Evolutionary conservation across 1,140 invertebrate genomes (phyloP).

Genomic region (Aphelenchoides fujianensis): DNA sequence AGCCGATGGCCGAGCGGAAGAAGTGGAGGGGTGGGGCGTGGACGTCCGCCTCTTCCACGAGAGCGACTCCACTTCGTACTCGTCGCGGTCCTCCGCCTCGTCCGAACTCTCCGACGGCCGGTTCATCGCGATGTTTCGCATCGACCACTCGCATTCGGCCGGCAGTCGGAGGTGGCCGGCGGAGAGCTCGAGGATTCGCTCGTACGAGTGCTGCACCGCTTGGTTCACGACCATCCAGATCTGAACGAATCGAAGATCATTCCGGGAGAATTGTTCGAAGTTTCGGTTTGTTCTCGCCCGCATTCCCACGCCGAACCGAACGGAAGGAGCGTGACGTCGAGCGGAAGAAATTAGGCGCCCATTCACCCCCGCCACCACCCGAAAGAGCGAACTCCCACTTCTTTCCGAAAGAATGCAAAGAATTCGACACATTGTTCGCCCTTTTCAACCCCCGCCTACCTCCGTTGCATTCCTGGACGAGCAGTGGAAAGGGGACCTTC

Average conservation of each 20-base stretch:
- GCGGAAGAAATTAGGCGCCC: neutral
- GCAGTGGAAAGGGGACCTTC: conserved; percentile 2
- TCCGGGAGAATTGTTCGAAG: neutral
- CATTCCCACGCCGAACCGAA: too few species aligned
- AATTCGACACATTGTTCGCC: too few species aligned
- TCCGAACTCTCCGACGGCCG: neutral
- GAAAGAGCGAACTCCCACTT: neutral
- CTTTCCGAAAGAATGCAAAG: too few species aligned
- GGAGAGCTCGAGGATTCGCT: neutral
- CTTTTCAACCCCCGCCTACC: neutral
- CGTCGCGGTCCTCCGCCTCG: neutral
- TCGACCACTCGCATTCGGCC: conserved; percentile 16
- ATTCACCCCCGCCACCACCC: neutral
- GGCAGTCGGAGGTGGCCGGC: neutral
- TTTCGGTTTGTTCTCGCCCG: neutral
- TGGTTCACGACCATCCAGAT: conserved; percentile 14
- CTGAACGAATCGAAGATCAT: neutral
- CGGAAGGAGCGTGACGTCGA: neutral
- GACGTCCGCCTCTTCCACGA: conserved; percentile 1
- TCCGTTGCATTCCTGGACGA: conserved; percentile 10
- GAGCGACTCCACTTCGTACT: neutral
- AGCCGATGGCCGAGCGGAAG: neutral
- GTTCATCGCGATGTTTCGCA: conserved; percentile 7
- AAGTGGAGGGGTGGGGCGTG: neutral
- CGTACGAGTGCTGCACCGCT: conserved; percentile 9